phyloP scores from a whole-genome alignment of 2,113 vertebrate species.

The Himantopus leucocephalus region DNA sequence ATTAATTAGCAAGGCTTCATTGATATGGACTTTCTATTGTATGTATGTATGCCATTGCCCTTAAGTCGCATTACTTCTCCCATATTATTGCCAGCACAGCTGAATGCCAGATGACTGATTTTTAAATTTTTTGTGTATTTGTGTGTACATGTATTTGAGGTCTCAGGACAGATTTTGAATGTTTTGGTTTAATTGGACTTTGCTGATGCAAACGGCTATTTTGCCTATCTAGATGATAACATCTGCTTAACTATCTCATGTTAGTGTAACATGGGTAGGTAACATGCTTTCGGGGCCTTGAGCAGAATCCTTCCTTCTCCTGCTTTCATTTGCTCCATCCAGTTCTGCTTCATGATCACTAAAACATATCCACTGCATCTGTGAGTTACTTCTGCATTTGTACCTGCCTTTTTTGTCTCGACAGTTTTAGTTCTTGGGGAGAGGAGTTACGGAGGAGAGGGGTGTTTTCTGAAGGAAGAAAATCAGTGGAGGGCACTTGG shows the following conservation, averaged over 20 bases:
- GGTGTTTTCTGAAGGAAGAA: background rate
- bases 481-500: background rate
- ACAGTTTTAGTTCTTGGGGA: background rate
- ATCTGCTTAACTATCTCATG: background rate
- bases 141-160: background rate
- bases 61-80: background rate
- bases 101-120: background rate
- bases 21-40: background rate
- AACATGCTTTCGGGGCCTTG: background rate
- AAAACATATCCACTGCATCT: background rate
- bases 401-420: background rate
- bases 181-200: background rate
- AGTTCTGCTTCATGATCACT: background rate
- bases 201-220: background rate
- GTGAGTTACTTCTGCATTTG: constrained; percentile 3
- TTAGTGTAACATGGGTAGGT: background rate
- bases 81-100: background rate
- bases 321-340: background rate
- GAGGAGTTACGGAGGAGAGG: background rate
- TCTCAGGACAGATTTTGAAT: background rate
- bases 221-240: background rate
- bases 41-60: background rate
- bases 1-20: background rate
- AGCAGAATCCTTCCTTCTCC: background rate
- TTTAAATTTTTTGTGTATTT: background rate